A percentile compares a stretch with the other conserved stretches of the same genome.
Evolutionary conservation across 2,888 invertebrate genomes (phyloP).

Genomic region (Epirrhoe tristata): DNA sequence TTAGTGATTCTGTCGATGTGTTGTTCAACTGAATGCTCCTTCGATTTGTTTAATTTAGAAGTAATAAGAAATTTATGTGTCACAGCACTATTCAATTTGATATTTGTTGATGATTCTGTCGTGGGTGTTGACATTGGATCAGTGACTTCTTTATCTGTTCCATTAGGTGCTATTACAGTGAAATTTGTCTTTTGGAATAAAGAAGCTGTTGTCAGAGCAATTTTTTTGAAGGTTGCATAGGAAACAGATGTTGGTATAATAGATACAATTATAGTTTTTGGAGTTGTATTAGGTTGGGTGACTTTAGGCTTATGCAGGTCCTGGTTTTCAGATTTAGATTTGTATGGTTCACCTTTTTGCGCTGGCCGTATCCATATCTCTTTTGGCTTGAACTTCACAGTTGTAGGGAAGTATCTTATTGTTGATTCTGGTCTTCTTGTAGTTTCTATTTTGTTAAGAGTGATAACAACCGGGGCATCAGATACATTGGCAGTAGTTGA

Average conservation of each 20-base stretch:
- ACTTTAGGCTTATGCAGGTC: conserved; percentile 62
- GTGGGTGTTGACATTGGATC: conserved; percentile 59
- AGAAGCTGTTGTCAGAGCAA: conserved; percentile 70
- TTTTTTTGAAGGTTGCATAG: conserved; percentile 76
- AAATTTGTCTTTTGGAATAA: conserved; percentile 57
- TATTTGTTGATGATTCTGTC: conserved; percentile 51
- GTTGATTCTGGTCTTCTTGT: conserved; percentile 64
- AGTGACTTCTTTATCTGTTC: conserved; percentile 58
- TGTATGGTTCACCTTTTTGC: conserved; percentile 78
- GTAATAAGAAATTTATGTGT: conserved; percentile 23
- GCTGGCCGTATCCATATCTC: conserved; percentile 82
- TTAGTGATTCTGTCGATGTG: conserved; percentile 41
- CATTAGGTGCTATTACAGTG: conserved; percentile 52
- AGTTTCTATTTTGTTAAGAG: conserved; percentile 48
- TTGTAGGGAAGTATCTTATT: conserved; percentile 61
- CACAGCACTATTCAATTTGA: conserved; percentile 41
- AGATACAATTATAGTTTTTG: conserved; percentile 79
- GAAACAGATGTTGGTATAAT: conserved; percentile 81
- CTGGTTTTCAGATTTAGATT: conserved; percentile 58
- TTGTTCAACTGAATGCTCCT: conserved; percentile 44
- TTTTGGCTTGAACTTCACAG: conserved; percentile 75
- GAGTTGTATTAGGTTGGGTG: conserved; percentile 66
- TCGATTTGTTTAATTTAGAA: conserved; percentile 35
- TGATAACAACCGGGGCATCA: conserved; percentile 35
- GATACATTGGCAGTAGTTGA: conserved; percentile 19